Evolutionary conservation across 1,140 invertebrate genomes (phyloP).

Genomic region (Drosophila nigromelanica): DNA sequence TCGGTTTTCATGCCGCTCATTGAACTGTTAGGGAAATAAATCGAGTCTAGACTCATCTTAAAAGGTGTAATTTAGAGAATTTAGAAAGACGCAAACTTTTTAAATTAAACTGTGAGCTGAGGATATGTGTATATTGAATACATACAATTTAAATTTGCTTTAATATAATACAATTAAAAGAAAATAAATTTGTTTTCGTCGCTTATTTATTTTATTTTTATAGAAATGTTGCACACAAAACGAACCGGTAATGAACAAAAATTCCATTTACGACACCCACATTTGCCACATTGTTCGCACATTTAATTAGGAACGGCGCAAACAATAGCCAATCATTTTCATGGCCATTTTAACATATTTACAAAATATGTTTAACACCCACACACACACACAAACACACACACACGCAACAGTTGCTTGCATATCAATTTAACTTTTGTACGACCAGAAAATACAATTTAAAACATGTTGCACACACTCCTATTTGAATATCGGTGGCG

Average conservation of each 20-base stretch:
- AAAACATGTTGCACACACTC: conserved; percentile 36
- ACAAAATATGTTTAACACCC: conserved; percentile 46
- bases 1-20: conserved; percentile 54
- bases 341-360: conserved; percentile 68
- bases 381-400: conserved; percentile 25
- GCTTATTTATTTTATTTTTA: not conserved
- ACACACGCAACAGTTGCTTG: conserved; percentile 40
- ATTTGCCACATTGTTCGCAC: conserved; percentile 11
- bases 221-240: conserved; percentile 4
- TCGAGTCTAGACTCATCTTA: not conserved
- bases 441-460: conserved; percentile 41
- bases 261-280: conserved; percentile 11
- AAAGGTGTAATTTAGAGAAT: not conserved
- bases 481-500: conserved; percentile 27
- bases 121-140: too few species aligned
- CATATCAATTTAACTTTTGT: conserved; percentile 58
- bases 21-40: conserved; percentile 39
- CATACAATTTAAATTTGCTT: not conserved
- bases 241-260: conserved; percentile 17
- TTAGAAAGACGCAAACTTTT: not conserved
- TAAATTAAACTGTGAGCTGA: too few species aligned
- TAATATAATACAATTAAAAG: not conserved
- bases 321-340: conserved; percentile 52
- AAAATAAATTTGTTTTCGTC: conserved; percentile 11
- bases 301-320: conserved; percentile 47